phyloP scores from a whole-genome alignment of 1,140 invertebrate species.

The Dendroctonus valens region DNA sequence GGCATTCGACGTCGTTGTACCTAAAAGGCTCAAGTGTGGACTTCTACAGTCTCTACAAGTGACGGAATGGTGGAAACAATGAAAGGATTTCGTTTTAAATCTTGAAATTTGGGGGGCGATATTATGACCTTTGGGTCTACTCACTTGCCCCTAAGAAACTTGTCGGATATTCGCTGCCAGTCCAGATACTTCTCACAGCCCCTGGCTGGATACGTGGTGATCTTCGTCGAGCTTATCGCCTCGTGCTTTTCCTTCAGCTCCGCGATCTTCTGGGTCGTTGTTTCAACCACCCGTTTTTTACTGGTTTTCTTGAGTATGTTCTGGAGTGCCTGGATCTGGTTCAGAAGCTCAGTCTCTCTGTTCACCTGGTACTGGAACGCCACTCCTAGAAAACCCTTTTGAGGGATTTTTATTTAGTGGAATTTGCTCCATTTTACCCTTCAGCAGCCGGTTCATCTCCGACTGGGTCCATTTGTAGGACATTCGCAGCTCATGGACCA shows the following conservation, averaged over 20 bases:
- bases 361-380: conserved; percentile 24
- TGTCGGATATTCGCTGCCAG: conserved; percentile 38
- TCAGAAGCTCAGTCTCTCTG: conserved; percentile 2
- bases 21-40: conserved; percentile 45
- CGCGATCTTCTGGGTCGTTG: neutral
- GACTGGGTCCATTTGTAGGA: conserved; percentile 35
- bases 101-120: no score
- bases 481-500: conserved; percentile 34
- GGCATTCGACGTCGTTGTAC: conserved; percentile 57
- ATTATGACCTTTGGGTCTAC: conserved; percentile 33
- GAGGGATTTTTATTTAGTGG: neutral
- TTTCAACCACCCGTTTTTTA: conserved; percentile 1
- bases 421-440: conserved; percentile 10
- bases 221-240: conserved; percentile 18
- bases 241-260: conserved; percentile 17
- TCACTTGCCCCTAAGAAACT: conserved; percentile 35
- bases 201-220: conserved; percentile 23
- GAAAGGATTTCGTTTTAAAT: no score
- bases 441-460: conserved; percentile 25
- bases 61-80: no score
- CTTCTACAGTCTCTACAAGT: neutral
- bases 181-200: conserved; percentile 36
- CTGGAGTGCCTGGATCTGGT: neutral
- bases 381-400: conserved; percentile 9
- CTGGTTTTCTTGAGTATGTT: conserved; percentile 1